Evolutionary conservation across 2,113 vertebrate genomes (phyloP), one percentile per base, ranked within the genome.

Genomic region (Antidorcas marsupialis): DNA sequence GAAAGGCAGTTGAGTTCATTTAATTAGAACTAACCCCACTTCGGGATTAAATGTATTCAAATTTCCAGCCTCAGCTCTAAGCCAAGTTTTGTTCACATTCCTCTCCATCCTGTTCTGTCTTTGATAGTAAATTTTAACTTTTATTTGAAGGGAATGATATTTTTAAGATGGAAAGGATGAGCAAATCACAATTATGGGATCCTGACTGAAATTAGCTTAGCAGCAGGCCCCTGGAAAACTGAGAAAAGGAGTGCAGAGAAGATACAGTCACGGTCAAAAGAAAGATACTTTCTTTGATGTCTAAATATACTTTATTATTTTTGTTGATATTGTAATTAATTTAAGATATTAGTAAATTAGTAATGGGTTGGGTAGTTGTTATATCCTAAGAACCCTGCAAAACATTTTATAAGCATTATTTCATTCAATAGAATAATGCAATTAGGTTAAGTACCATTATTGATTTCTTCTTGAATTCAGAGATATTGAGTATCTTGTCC

Each of bases 1-100:
- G 85, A 95, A 94, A 88, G 90, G 81, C 87, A 92, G 71, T 76
- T 89, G 93, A 92, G 55, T 90, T 97, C 87, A 92, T 95, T 96
- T 96, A 95, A 89, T 97, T 92, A 92, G 94, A 89, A 78, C 76
- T 83, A 87, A 82, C 92, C 83, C 7, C 28, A 64, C 53, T 90
- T 95, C 78, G 67, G 14, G 43, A 87, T 91, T 93, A 95, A 45
- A 83, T 47, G 55, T 71, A 82, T 60, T 95, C 94, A 55, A 33
- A 87, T 96, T 74, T 85, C 33, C 57, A 92, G 79, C 4, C 57
- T 96, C 60, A 55, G 82, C 43, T 53, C 10, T 90, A 83, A 92
- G 92, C 57, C 84, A 45, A 33, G 21, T 57, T 95, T 85, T 74
- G 60, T 79, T 95, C 78, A 94, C 78, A 89, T 82, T 90, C 33